Conservation (phyloP, 2,797 vertebrate species). For the Danio albolineatus region DNA sequence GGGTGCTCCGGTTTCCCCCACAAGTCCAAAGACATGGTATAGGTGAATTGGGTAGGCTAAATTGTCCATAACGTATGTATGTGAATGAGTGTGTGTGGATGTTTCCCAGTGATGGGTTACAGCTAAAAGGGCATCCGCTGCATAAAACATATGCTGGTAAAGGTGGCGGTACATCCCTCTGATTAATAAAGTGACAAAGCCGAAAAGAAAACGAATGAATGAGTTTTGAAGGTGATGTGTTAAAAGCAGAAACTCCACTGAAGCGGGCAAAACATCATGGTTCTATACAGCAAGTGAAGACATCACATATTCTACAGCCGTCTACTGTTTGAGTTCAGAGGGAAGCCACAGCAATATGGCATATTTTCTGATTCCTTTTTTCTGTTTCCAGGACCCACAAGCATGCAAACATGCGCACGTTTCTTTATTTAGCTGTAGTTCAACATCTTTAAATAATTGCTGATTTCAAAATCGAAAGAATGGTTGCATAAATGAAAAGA, state of each 20-base stretch:
- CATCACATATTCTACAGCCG: slow-evolving; percentile 37
- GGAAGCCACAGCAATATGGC: slow-evolving; percentile 5
- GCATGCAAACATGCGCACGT: slow-evolving; percentile 30
- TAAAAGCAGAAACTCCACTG: slow-evolving; percentile 50
- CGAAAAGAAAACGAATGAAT: too few species aligned
- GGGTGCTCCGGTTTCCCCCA: too few species aligned
- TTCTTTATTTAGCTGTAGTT: slow-evolving; percentile 1
- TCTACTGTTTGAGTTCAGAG: slow-evolving; percentile 19
- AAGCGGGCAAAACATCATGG: slow-evolving; percentile 42
- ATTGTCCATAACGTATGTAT: too few species aligned
- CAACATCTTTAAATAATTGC: background rate
- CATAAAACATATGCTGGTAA: too few species aligned
- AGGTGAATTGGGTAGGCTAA: too few species aligned
- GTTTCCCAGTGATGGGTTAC: too few species aligned
- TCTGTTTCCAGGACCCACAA: slow-evolving; percentile 21
- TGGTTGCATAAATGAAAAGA: slow-evolving; percentile 8
- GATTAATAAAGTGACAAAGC: too few species aligned
- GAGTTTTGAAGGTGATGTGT: slow-evolving; percentile 54
- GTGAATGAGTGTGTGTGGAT: too few species aligned
- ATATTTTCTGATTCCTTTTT: slow-evolving; percentile 13
- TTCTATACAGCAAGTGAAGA: slow-evolving; percentile 42
- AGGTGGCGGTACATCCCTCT: too few species aligned
- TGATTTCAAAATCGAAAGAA: slow-evolving; percentile 31
- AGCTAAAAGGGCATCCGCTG: too few species aligned
- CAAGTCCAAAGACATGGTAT: too few species aligned